Conservation (phyloP, 2,888 invertebrate species). For the Anodontia alba region DNA sequence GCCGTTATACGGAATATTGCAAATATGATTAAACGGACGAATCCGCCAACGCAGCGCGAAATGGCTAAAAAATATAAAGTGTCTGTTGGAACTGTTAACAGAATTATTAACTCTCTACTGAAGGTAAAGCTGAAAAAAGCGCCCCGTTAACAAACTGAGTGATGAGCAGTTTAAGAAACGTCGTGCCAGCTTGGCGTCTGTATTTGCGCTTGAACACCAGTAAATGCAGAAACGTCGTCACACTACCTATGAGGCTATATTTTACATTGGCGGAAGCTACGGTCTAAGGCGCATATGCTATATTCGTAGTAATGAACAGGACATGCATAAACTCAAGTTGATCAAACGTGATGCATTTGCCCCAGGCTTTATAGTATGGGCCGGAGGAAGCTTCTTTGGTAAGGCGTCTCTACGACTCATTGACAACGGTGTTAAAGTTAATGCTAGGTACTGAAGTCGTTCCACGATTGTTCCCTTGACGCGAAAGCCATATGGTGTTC, state of each 20-base stretch:
- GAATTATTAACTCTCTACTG: not conserved
- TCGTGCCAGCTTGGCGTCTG: not conserved
- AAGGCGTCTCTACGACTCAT: conserved; percentile 12
- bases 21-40: not conserved
- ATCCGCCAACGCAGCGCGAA: not conserved
- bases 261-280: not conserved
- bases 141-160: not conserved
- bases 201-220: not conserved
- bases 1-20: no score
- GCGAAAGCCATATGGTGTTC: not conserved
- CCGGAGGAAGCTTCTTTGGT: conserved; percentile 6
- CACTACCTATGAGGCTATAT: not conserved
- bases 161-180: not conserved
- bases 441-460: not conserved
- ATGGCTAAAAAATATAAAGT: not conserved
- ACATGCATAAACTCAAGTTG: not conserved
- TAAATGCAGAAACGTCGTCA: not conserved
- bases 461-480: not conserved
- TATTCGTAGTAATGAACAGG: not conserved
- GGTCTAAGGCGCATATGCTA: not conserved
- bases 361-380: conserved; percentile 18
- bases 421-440: conserved; percentile 6
- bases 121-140: not conserved
- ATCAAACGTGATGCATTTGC: conserved; percentile 27
- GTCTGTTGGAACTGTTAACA: not conserved